phyloP scores from a whole-genome alignment of 2,797 vertebrate genomes.

The Tiaroga cobitis region DNA sequence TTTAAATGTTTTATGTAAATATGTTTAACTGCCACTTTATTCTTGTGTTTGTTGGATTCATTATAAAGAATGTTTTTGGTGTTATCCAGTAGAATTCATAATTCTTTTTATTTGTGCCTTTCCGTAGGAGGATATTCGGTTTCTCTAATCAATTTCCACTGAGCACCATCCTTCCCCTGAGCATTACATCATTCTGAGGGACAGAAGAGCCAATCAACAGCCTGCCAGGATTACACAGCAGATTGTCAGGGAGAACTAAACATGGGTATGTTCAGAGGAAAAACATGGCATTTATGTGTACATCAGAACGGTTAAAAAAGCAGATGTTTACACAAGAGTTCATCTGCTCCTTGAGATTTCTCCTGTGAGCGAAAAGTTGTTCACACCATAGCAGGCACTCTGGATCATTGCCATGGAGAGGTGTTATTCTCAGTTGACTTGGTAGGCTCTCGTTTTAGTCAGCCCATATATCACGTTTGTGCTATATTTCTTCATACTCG shows the following conservation, averaged over 20 bases:
- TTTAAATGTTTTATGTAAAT: neutral
- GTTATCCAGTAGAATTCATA: neutral
- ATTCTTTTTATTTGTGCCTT: neutral
- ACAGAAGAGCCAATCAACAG: slow-evolving; percentile 73
- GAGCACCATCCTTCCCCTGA: slow-evolving; percentile 68
- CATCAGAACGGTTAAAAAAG: slow-evolving; percentile 1
- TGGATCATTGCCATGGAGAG: slow-evolving; percentile 35
- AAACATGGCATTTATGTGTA: slow-evolving; percentile 17
- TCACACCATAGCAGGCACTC: slow-evolving; percentile 24
- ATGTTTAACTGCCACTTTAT: neutral
- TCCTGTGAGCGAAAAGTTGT: slow-evolving; percentile 11
- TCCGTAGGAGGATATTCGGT: neutral
- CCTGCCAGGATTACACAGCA: slow-evolving; percentile 71
- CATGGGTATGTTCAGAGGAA: slow-evolving; percentile 28
- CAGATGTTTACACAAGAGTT: slow-evolving; percentile 26
- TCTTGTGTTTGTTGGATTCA: neutral
- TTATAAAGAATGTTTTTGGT: neutral
- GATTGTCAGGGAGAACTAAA: slow-evolving; percentile 24
- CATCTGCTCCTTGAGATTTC: slow-evolving; percentile 29
- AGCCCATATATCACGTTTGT: slow-evolving; percentile 18
- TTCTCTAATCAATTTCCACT: slow-evolving; percentile 8
- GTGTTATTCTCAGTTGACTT: slow-evolving; percentile 41
- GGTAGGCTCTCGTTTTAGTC: slow-evolving; percentile 31
- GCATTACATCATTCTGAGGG: slow-evolving; percentile 77
- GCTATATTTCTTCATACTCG: slow-evolving; percentile 23